phyloP scores from a whole-genome alignment of 1,140 invertebrate species.

The Oryctes rhinoceros region DNA sequence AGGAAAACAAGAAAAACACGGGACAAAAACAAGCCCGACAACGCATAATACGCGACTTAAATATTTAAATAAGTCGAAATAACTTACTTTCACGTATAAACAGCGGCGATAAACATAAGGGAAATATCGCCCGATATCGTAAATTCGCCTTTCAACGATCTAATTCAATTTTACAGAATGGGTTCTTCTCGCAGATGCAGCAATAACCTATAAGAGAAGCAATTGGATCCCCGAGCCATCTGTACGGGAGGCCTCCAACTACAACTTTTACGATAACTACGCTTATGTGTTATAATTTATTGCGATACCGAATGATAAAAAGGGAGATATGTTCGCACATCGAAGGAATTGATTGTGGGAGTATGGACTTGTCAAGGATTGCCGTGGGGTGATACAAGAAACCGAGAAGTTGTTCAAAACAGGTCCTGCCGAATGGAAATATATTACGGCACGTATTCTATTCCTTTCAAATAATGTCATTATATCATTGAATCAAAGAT shows the following conservation, averaged over 20 bases:
- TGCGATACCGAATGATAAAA: background rate
- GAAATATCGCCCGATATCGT: slow-evolving; percentile 43
- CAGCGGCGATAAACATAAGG: slow-evolving; percentile 44
- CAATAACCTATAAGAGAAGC: slow-evolving; percentile 46
- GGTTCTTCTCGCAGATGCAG: slow-evolving; percentile 45
- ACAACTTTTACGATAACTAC: slow-evolving; percentile 32
- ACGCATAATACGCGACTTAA: slow-evolving; percentile 28
- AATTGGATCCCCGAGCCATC: slow-evolving; percentile 44
- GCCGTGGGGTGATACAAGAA: background rate
- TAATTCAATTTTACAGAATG: slow-evolving; percentile 48
- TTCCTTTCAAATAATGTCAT: too few relatives aligned
- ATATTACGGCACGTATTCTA: too few relatives aligned
- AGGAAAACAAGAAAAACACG: slow-evolving; percentile 21
- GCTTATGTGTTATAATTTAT: slow-evolving; percentile 31
- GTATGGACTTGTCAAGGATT: background rate
- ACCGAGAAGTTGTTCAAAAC: background rate
- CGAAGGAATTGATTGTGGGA: background rate
- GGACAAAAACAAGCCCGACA: slow-evolving; percentile 14
- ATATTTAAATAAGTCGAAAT: slow-evolving; percentile 37
- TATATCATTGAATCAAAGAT: too few relatives aligned
- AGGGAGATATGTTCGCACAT: slow-evolving; percentile 1
- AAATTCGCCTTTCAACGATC: slow-evolving; percentile 49
- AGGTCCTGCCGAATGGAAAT: too few relatives aligned
- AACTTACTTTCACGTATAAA: slow-evolving; percentile 41
- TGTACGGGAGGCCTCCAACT: slow-evolving; percentile 42